Evolutionary conservation across 2,797 vertebrate species (phyloP).

Genomic region (Melanotaenia trifasciata): DNA sequence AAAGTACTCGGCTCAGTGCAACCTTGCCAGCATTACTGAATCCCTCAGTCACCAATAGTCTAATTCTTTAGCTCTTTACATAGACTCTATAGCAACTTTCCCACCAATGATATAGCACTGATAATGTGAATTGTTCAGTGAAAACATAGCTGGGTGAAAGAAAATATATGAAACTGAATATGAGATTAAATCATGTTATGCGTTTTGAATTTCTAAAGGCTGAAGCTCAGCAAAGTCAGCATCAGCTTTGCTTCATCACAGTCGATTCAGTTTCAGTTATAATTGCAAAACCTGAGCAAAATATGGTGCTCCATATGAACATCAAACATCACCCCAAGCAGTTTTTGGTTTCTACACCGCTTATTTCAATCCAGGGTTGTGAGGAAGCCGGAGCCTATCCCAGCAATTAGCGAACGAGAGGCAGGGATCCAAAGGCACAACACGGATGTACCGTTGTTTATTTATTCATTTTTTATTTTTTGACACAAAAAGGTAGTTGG

Average conservation of each 20-base stretch:
- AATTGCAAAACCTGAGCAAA: background rate
- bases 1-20: background rate
- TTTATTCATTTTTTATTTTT: no score
- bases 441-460: no score
- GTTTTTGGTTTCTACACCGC: no score
- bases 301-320: background rate
- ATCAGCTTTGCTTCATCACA: background rate
- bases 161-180: background rate
- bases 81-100: background rate
- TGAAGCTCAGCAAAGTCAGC: background rate
- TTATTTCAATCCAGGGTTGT: no score
- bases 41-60: background rate
- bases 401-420: no score
- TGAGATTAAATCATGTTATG: background rate
- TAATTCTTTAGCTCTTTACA: background rate
- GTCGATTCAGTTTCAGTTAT: background rate
- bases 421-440: no score
- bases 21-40: background rate
- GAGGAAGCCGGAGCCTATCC: no score
- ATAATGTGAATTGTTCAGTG: background rate
- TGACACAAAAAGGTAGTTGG: no score
- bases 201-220: background rate
- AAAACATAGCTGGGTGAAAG: background rate
- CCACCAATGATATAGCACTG: background rate
- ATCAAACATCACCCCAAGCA: no score